Percentiles rank a stretch among this genome's conserved stretches.
phyloP scores from a whole-genome alignment of 2,888 invertebrate species.

The Tetramorium bicarinatum region DNA sequence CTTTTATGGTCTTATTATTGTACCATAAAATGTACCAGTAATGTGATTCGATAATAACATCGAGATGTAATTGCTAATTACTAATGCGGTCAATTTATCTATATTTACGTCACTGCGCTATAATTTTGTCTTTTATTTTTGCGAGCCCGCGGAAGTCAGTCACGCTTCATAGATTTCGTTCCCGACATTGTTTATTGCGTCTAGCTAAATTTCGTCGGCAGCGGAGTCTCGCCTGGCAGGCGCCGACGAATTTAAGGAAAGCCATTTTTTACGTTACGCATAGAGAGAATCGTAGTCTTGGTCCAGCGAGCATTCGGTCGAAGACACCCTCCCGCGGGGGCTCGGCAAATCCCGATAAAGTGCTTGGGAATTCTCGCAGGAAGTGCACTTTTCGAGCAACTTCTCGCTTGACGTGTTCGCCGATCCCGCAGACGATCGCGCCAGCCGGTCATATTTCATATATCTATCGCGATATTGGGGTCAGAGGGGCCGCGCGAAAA shows the following conservation, averaged over 20 bases:
- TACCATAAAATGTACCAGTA: not conserved
- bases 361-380: slow-evolving; percentile 72
- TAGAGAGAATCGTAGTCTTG: slow-evolving; percentile 71
- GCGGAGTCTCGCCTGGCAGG: slow-evolving; percentile 43
- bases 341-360: slow-evolving; percentile 74
- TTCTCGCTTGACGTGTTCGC: slow-evolving; percentile 76
- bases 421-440: slow-evolving; percentile 67
- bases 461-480: slow-evolving; percentile 61
- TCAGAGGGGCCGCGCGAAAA: slow-evolving; percentile 44
- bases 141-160: not conserved
- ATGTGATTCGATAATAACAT: not conserved
- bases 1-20: not conserved
- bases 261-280: slow-evolving; percentile 49
- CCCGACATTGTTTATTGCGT: slow-evolving; percentile 33
- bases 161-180: slow-evolving; percentile 28
- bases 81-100: not conserved
- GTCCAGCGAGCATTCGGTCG: slow-evolving; percentile 75
- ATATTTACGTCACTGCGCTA: not conserved
- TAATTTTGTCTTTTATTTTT: slow-evolving; percentile 2
- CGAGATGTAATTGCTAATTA: not conserved
- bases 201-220: slow-evolving; percentile 41
- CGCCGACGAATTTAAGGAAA: slow-evolving; percentile 49
- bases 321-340: slow-evolving; percentile 49
- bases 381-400: slow-evolving; percentile 71
- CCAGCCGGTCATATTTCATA: slow-evolving; percentile 57